phyloP scores from a whole-genome alignment of 1,140 invertebrate species.

The Atta colombica region DNA sequence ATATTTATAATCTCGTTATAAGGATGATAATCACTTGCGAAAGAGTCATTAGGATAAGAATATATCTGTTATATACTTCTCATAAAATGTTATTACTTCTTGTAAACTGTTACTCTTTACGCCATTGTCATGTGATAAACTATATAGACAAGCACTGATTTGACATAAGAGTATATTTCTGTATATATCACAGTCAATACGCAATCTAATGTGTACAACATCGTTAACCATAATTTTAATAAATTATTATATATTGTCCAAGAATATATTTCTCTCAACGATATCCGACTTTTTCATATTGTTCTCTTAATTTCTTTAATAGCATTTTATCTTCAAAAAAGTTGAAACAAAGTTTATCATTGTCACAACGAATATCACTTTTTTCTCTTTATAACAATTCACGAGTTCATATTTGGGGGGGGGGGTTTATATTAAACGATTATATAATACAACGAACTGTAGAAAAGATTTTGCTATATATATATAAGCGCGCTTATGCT shows the following conservation, averaged over 20 bases:
- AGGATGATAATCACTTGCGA: slow-evolving; percentile 1
- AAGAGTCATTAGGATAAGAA: slow-evolving; percentile 48
- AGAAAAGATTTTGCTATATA: not conserved
- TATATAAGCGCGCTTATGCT: slow-evolving; percentile 37
- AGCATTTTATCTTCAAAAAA: not conserved
- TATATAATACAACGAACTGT: not conserved
- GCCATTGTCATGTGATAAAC: slow-evolving; percentile 35
- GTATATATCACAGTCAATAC: slow-evolving; percentile 23
- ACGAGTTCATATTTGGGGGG: not conserved
- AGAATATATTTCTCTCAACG: not conserved
- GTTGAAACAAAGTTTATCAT: not conserved
- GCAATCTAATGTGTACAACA: slow-evolving; percentile 40
- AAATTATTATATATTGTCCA: slow-evolving; percentile 61
- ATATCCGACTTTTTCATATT: not conserved
- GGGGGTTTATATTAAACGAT: not conserved
- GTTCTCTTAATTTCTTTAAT: not conserved
- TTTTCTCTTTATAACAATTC: not conserved
- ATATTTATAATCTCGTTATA: slow-evolving; percentile 42
- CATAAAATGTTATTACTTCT: not conserved
- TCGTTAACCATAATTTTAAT: slow-evolving; percentile 62
- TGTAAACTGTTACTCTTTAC: slow-evolving; percentile 31
- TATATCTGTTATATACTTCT: slow-evolving; percentile 9
- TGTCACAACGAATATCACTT: not conserved
- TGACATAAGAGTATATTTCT: slow-evolving; percentile 10
- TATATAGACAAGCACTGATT: slow-evolving; percentile 24